These are phyloP conservation scores for Heliconius hermathena DNA, from an alignment of 1,140 invertebrate genomes.

Conservation along the genomic window DNA sequence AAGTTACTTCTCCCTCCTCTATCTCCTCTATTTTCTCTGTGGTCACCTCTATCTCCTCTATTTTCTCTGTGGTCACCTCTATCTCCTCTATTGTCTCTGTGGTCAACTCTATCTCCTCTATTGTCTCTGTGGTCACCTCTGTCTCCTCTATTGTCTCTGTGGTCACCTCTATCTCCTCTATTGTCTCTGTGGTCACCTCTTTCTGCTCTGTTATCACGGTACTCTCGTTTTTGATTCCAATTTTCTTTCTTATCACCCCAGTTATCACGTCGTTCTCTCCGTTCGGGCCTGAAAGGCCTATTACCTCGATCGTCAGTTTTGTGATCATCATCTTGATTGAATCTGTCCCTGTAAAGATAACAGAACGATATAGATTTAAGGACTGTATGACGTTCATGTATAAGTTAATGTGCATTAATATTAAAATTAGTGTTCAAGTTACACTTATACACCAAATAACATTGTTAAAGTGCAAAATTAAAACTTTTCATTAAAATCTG, in stretches of 20 bases:
- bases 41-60: too few relatives aligned
- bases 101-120: too few relatives aligned
- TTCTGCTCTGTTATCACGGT: conserved; percentile 29
- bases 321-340: conserved; percentile 53
- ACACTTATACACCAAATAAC: background rate
- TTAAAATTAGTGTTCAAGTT: background rate
- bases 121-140: too few relatives aligned
- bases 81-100: too few relatives aligned
- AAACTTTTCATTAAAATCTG: background rate
- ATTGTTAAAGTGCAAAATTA: background rate
- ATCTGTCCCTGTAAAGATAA: conserved; percentile 58
- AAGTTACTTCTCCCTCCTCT: conserved; percentile 57
- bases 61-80: too few relatives aligned
- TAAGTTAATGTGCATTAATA: background rate
- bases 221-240: conserved; percentile 60
- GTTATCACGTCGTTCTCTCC: conserved; percentile 54
- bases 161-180: conserved; percentile 33
- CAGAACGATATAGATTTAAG: background rate
- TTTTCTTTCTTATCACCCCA: conserved; percentile 66
- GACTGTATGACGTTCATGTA: background rate
- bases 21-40: too few relatives aligned
- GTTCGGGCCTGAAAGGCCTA: conserved; percentile 45
- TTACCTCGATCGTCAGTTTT: conserved; percentile 54
- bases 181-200: conserved; percentile 32
- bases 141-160: too few relatives aligned